Evolutionary conservation across 2,888 invertebrate species (phyloP).

Genomic region (Tiliacea aurago): DNA sequence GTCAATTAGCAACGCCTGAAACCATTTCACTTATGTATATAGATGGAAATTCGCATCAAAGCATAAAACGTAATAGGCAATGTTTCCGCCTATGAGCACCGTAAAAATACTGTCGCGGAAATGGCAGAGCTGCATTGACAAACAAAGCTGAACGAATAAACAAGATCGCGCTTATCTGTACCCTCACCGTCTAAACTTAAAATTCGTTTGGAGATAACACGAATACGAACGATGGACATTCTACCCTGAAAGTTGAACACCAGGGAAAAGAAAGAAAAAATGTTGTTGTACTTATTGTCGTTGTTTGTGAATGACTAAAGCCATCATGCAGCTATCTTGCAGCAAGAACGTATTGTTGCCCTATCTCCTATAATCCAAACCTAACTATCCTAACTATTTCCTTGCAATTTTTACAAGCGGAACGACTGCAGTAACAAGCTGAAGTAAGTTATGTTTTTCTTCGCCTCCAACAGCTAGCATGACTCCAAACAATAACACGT

Average conservation of each 20-base stretch:
- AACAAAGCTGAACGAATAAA: not conserved
- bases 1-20: conserved; percentile 25
- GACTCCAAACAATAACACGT: conserved; percentile 55
- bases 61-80: conserved; percentile 22
- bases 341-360: not conserved
- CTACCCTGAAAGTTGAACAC: not conserved
- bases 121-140: conserved; percentile 9
- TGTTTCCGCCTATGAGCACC: conserved; percentile 16
- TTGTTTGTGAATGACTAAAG: not conserved
- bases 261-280: too few relatives aligned
- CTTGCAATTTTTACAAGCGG: conserved; percentile 13
- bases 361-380: not conserved
- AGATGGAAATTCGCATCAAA: conserved; percentile 43
- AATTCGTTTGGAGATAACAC: not conserved
- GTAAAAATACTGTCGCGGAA: conserved; percentile 18
- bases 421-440: conserved; percentile 20
- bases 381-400: conserved; percentile 8
- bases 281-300: too few relatives aligned
- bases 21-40: conserved; percentile 29
- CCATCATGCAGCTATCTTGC: not conserved
- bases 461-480: conserved; percentile 29
- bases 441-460: conserved; percentile 16
- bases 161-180: not conserved
- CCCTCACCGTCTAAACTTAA: not conserved
- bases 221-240: not conserved